Percentiles rank a stretch among this genome's conserved stretches.
Conservation (phyloP, 2,888 invertebrate species). For the Drosophila kambysellisi region DNA sequence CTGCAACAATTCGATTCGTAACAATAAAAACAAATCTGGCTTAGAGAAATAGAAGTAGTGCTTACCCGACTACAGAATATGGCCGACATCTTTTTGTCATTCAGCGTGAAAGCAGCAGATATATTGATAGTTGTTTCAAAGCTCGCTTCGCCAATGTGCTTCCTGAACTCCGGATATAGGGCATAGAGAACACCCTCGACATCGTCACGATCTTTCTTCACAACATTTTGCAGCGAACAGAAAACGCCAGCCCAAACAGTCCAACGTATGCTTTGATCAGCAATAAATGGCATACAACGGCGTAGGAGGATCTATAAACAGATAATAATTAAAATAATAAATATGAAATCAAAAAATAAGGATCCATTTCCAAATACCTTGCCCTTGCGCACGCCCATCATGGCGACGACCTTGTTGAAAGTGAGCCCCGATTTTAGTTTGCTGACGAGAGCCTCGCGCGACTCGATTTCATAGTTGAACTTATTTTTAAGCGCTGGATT, state of each 20-base stretch:
- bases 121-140: slow-evolving; percentile 82
- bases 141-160: slow-evolving; percentile 82
- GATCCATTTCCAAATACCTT: slow-evolving; percentile 86
- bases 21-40: not conserved
- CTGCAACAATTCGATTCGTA: slow-evolving; percentile 54
- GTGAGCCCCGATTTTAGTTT: slow-evolving; percentile 89
- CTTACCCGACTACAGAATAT: slow-evolving; percentile 85
- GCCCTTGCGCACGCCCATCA: slow-evolving; percentile 93
- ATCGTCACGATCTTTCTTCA: slow-evolving; percentile 85
- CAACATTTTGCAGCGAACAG: slow-evolving; percentile 82
- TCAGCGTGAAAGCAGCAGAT: slow-evolving; percentile 79
- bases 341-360: not conserved
- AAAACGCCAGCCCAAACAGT: slow-evolving; percentile 84
- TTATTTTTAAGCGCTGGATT: slow-evolving; percentile 82
- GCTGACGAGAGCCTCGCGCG: slow-evolving; percentile 87
- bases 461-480: slow-evolving; percentile 84
- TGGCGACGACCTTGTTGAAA: slow-evolving; percentile 89
- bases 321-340: not conserved
- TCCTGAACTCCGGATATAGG: slow-evolving; percentile 84
- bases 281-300: slow-evolving; percentile 88
- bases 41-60: not conserved
- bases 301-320: slow-evolving; percentile 88
- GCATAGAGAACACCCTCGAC: slow-evolving; percentile 82
- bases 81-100: slow-evolving; percentile 82
- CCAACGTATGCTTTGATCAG: slow-evolving; percentile 82